Percentiles rank a stretch among this genome's conserved stretches.
Conservation (phyloP, 2,797 vertebrate species). For the Podargus strigoides region DNA sequence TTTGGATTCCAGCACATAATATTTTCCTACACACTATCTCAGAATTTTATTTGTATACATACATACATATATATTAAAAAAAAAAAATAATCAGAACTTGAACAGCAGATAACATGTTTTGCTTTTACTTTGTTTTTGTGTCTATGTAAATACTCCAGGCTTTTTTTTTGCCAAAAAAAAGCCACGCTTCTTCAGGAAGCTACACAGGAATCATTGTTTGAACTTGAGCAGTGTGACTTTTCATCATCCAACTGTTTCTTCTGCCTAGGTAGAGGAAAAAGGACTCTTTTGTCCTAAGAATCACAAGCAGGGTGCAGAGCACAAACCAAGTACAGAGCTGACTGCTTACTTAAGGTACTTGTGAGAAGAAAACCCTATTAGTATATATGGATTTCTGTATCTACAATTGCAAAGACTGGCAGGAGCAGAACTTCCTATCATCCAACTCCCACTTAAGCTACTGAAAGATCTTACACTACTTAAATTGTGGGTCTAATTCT, state of each 20-base stretch:
- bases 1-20: neutral
- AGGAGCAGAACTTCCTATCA: neutral
- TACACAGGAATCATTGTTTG: neutral
- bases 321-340: neutral
- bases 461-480: neutral
- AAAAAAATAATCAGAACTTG: neutral
- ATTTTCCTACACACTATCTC: neutral
- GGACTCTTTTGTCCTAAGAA: neutral
- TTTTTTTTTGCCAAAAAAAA: too few relatives aligned
- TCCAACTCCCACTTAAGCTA: neutral
- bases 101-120: neutral
- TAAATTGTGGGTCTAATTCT: neutral
- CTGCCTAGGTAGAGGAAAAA: neutral
- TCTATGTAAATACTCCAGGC: neutral
- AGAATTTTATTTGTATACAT: neutral
- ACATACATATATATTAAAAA: neutral
- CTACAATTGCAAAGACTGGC: neutral
- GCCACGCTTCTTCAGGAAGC: neutral
- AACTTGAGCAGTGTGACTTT: neutral
- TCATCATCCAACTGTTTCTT: neutral
- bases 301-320: neutral
- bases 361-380: neutral
- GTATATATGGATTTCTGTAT: neutral
- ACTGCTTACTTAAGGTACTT: neutral
- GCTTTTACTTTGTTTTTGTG: neutral